Evolutionary conservation across 2,113 vertebrate genomes (phyloP).

Genomic region (Mixornis gularis): DNA sequence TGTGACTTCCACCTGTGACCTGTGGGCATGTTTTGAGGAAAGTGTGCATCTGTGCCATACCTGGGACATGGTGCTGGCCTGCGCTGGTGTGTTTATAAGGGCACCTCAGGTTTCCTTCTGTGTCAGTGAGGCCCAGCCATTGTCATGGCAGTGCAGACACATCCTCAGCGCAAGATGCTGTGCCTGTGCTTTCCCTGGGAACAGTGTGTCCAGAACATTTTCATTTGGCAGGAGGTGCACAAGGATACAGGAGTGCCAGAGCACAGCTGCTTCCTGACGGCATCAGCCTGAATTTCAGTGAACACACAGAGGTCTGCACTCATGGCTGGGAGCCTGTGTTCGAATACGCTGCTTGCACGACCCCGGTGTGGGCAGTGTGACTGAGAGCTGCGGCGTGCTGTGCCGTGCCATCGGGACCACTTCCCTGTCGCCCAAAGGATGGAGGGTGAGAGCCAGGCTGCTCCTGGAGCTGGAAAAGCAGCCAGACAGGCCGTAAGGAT

Average conservation of each 20-base stretch:
- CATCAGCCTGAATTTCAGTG: not conserved
- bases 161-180: not conserved
- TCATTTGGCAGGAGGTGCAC: not conserved
- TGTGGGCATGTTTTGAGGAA: accelerated
- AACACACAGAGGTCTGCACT: not conserved
- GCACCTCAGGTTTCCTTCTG: not conserved
- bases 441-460: not conserved
- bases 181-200: not conserved
- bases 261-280: accelerated
- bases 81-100: accelerated
- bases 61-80: accelerated
- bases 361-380: accelerated
- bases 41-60: not conserved
- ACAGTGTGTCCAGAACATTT: not conserved
- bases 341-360: accelerated
- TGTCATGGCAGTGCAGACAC: accelerated
- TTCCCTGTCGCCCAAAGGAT: accelerated
- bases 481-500: not conserved
- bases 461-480: not conserved
- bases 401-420: not conserved
- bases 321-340: not conserved
- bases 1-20: not conserved
- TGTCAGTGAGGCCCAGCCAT: not conserved
- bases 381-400: accelerated
- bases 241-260: not conserved